phyloP scores from a whole-genome alignment of 2,888 invertebrate genomes.

The Leucoma salicis region DNA sequence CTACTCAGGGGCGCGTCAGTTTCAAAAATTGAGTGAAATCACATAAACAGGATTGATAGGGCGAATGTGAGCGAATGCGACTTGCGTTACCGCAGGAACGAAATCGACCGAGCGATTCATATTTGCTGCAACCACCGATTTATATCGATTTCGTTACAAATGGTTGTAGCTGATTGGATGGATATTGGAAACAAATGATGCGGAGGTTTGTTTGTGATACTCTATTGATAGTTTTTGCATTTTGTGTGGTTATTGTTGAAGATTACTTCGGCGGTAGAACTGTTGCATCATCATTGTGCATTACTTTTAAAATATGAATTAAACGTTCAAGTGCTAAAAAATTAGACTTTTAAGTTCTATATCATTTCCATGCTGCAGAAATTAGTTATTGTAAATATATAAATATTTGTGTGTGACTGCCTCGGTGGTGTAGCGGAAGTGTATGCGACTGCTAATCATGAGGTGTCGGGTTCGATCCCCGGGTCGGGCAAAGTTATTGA shows the following conservation, averaged over 20 bases:
- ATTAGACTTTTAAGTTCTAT: too few species aligned
- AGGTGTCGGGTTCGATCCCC: too few species aligned
- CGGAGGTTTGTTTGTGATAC: conserved; percentile 41
- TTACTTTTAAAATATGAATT: too few species aligned
- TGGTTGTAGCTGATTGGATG: conserved; percentile 64
- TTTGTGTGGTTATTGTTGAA: conserved; percentile 8
- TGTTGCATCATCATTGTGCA: neutral
- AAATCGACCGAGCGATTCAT: conserved; percentile 57
- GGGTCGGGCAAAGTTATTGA: too few species aligned
- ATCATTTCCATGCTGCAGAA: too few species aligned
- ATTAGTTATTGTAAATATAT: too few species aligned
- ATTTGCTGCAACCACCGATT: conserved; percentile 71
- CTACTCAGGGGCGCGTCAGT: conserved; percentile 66
- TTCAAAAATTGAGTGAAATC: conserved; percentile 81
- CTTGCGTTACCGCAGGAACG: conserved; percentile 43
- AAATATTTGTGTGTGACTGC: too few species aligned
- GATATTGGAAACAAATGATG: conserved; percentile 71
- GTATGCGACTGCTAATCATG: too few species aligned
- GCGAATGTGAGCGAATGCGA: conserved; percentile 39
- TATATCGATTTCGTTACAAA: conserved; percentile 73
- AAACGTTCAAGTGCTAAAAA: too few species aligned
- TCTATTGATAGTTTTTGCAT: conserved; percentile 23
- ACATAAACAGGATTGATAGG: conserved; percentile 77
- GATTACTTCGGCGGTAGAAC: neutral
- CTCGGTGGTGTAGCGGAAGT: too few species aligned